Evolutionary conservation across 2,113 vertebrate genomes (phyloP).

Genomic region (Talpa occidentalis): DNA sequence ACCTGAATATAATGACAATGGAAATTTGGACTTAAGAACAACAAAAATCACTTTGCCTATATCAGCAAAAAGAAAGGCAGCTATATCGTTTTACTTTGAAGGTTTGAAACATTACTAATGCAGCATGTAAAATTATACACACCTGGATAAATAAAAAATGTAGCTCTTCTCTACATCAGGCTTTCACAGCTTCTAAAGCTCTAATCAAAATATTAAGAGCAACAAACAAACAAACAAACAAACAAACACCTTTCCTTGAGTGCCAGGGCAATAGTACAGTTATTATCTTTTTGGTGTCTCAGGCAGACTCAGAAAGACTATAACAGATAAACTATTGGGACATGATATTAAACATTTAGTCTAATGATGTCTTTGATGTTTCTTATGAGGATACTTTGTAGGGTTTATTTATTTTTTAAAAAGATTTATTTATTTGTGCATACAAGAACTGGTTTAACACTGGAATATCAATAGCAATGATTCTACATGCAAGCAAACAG

Average conservation of each 20-base stretch:
- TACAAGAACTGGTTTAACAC: no score
- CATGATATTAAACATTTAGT: conserved; percentile 6
- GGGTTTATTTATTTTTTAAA: no score
- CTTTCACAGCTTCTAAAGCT: not conserved
- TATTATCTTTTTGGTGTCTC: not conserved
- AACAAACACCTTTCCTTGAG: not conserved
- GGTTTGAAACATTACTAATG: conserved; percentile 69
- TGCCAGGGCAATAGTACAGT: not conserved
- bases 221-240: conserved; percentile 12
- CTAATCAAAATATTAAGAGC: not conserved
- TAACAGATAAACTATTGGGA: not conserved
- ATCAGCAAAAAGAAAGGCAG: conserved; percentile 77
- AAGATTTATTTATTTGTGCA: no score
- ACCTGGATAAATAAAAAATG: not conserved
- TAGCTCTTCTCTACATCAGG: not conserved
- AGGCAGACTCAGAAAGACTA: not conserved
- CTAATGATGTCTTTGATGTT: conserved; percentile 1
- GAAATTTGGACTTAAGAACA: conserved; percentile 83
- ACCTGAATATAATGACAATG: conserved; percentile 86
- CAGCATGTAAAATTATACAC: conserved; percentile 78
- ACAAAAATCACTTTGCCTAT: conserved; percentile 67
- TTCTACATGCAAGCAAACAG: not conserved
- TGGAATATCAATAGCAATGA: not conserved
- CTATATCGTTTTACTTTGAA: conserved; percentile 83
- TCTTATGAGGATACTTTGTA: not conserved